Percentiles rank a stretch among this genome's conserved stretches.
These are phyloP conservation scores for Amphimallon solstitiale DNA, from an alignment of 2,888 invertebrate genomes.

Conservation along the genomic window DNA sequence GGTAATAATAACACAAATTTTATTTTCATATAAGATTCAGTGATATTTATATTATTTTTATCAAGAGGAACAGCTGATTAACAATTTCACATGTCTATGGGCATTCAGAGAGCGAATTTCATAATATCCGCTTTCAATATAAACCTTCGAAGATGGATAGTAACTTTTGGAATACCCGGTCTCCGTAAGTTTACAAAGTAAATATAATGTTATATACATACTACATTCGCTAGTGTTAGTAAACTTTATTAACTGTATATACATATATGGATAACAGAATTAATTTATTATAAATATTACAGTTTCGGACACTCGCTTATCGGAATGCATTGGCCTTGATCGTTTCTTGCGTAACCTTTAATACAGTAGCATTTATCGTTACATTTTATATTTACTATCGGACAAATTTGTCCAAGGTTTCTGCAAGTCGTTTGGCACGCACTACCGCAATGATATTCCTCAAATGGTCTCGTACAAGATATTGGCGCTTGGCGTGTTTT, in stretches of 20 bases:
- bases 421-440: conserved; percentile 18
- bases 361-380: conserved; percentile 12
- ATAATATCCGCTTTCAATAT: too few species aligned
- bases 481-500: neutral
- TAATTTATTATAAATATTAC: neutral
- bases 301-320: conserved; percentile 2
- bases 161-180: too few species aligned
- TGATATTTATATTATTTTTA: too few species aligned
- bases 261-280: neutral
- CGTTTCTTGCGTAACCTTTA: conserved; percentile 9
- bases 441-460: conserved; percentile 17
- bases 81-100: too few species aligned
- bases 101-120: too few species aligned
- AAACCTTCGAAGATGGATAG: too few species aligned
- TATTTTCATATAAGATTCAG: too few species aligned
- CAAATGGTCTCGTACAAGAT: neutral
- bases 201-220: too few species aligned
- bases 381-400: conserved; percentile 1
- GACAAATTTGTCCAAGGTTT: conserved; percentile 5
- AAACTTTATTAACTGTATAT: neutral
- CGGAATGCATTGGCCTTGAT: conserved; percentile 6
- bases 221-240: neutral
- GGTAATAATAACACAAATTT: too few species aligned
- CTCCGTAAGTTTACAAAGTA: too few species aligned
- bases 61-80: too few species aligned